Percentiles rank a stretch among this genome's conserved stretches.
Evolutionary conservation across 2,113 vertebrate species (phyloP).

Genomic region (Pelecanus crispus): DNA sequence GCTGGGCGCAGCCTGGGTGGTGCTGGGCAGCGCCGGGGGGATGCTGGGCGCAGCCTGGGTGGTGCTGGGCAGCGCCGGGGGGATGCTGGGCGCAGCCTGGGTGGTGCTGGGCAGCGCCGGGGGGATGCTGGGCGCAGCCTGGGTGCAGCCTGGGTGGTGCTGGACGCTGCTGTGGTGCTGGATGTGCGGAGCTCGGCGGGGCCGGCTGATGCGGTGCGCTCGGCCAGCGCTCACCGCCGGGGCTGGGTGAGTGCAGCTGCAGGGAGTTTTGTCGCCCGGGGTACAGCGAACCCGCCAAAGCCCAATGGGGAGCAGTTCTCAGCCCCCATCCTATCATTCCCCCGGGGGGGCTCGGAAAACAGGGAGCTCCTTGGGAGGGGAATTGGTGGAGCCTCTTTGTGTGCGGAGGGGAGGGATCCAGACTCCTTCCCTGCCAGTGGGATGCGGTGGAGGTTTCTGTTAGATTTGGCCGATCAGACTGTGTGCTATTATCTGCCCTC

Average conservation of each 20-base stretch:
- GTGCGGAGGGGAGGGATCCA: background rate
- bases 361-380: background rate
- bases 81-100: background rate
- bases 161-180: background rate
- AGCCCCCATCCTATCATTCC: background rate
- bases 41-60: background rate
- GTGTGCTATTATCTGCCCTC: background rate
- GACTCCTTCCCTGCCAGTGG: background rate
- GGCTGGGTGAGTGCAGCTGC: background rate
- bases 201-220: background rate
- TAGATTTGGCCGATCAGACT: background rate
- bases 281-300: background rate
- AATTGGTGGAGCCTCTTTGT: background rate
- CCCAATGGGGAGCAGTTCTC: background rate
- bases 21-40: background rate
- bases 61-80: background rate
- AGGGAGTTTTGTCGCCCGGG: background rate
- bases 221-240: background rate
- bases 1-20: too few relatives aligned
- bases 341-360: background rate
- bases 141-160: background rate
- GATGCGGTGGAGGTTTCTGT: constrained; percentile 9
- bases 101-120: background rate
- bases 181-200: background rate
- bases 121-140: background rate